Percentiles rank a stretch among this genome's conserved stretches.
Conservation (phyloP, 2,113 vertebrate genomes). For the Eleginops maclovinus region DNA sequence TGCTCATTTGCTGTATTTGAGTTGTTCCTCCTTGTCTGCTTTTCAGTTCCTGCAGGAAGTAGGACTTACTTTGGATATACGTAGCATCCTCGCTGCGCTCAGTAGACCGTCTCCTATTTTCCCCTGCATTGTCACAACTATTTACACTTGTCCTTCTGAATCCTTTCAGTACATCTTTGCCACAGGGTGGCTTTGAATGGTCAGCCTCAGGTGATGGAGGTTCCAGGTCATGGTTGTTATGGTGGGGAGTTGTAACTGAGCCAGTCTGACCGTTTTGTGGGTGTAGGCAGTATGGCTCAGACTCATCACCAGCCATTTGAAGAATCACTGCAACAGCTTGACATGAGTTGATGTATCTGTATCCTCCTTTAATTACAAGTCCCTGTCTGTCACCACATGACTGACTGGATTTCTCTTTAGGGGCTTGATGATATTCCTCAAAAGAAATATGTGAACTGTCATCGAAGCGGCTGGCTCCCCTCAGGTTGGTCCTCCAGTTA, state of each 20-base stretch:
- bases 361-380: conserved; percentile 28
- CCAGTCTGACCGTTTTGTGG: conserved; percentile 28
- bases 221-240: neutral
- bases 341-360: conserved; percentile 46
- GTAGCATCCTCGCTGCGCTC: conserved; percentile 2
- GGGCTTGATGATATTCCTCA: conserved; percentile 22
- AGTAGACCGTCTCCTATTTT: conserved; percentile 3
- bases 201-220: neutral
- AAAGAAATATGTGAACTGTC: neutral
- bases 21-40: neutral
- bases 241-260: neutral
- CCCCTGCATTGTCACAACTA: neutral
- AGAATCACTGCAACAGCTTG: conserved; percentile 24
- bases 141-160: neutral
- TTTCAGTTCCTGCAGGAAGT: neutral
- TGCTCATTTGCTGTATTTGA: conserved; percentile 4
- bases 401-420: conserved; percentile 8
- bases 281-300: conserved; percentile 59
- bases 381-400: conserved; percentile 1
- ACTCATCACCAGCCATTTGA: neutral
- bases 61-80: conserved; percentile 6
- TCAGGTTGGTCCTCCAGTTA: conserved; percentile 82
- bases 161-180: neutral
- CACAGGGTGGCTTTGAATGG: neutral
- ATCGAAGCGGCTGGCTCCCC: conserved; percentile 21